These are phyloP conservation scores for Enteromius afrohamiltoni DNA, from an alignment of 2,797 vertebrate species.

Conservation along the genomic window DNA sequence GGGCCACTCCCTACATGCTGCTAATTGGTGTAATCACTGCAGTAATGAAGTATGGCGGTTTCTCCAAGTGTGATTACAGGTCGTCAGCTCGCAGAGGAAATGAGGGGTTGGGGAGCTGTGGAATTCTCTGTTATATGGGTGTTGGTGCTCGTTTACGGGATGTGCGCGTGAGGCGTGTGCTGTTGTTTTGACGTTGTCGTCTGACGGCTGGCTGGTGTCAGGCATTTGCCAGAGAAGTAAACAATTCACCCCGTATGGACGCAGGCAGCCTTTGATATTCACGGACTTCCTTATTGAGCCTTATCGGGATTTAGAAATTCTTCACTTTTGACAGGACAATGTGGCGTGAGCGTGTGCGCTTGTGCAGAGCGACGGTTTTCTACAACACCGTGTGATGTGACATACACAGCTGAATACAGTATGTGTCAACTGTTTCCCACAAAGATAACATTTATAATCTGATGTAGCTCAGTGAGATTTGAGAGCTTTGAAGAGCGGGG, in stretches of 20 bases:
- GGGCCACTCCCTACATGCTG: slow-evolving; percentile 64
- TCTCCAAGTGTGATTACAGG: slow-evolving; percentile 64
- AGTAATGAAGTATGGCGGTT: slow-evolving; percentile 65
- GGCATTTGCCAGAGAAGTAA: slow-evolving; percentile 63
- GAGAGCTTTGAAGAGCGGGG: background rate
- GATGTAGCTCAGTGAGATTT: background rate
- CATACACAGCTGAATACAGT: background rate
- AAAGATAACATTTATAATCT: slow-evolving; percentile 17
- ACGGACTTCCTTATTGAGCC: slow-evolving; percentile 57
- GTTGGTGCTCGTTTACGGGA: slow-evolving; percentile 61
- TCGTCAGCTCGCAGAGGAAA: slow-evolving; percentile 63
- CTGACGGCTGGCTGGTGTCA: slow-evolving; percentile 60
- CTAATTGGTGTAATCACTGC: slow-evolving; percentile 67
- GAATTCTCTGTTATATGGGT: slow-evolving; percentile 66
- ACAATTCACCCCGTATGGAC: slow-evolving; percentile 48
- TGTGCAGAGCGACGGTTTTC: slow-evolving; percentile 2
- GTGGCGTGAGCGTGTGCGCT: slow-evolving; percentile 63
- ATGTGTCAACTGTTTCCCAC: slow-evolving; percentile 17
- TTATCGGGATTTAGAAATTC: slow-evolving; percentile 49
- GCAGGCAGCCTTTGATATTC: slow-evolving; percentile 58
- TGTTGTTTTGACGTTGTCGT: slow-evolving; percentile 65
- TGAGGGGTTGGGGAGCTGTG: slow-evolving; percentile 63
- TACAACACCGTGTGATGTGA: slow-evolving; percentile 5
- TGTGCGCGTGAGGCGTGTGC: slow-evolving; percentile 61
- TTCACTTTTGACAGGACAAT: slow-evolving; percentile 54